Evolutionary conservation across 1,140 invertebrate species (phyloP), one percentile per base, ranked within the genome.

Genomic region (Conus ventricosus): DNA sequence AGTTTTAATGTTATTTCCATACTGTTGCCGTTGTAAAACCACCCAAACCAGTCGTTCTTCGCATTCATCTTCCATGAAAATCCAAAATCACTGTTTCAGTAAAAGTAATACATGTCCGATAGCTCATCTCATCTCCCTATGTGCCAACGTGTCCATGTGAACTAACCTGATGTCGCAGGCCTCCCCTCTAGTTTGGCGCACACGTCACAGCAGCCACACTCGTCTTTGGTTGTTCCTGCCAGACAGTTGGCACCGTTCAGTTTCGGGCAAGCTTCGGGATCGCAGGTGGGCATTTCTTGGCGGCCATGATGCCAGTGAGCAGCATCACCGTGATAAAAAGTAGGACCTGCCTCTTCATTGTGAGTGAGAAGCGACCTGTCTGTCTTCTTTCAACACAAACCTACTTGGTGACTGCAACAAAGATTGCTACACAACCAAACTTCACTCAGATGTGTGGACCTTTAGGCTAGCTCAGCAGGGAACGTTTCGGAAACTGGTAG

Each of bases 121-220:
- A 39, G 39, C 39, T 39, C 39, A 39, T 39, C 39, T 39, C 39
- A 39, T 39, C n/a, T n/a, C n/a, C n/a, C n/a, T n/a, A 39, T 39
- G 39, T 39, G 39, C 39, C 39, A 39, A 39, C 39, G 39, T 39
- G 39, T 39, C 39, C 39, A 39, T 1, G 3, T 5, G 8, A 54
- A 6, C 94, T 87, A 87, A 80, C 2, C 90, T 75, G 91, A 96
- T 95, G 95, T 96, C 96, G 91, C 96, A 97, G n/a, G 95, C 85
- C 88, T 96, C 95, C 0, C 96, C 87, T 96, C 96, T 0, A 94
- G 93, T 85, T 94, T 94, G 0, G 96, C 96, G 89, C 96, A 97
- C 25, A 96, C 92, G 60, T 95, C 95, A 90, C 96, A 97, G 92
- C 96, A 97, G 78, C 94, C 95, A 91, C 96, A 97, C 5, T 94